A percentile compares a stretch with the other conserved stretches of the same genome.
Conservation (phyloP, 2,797 vertebrate genomes). For the Sciurus vulgaris region DNA sequence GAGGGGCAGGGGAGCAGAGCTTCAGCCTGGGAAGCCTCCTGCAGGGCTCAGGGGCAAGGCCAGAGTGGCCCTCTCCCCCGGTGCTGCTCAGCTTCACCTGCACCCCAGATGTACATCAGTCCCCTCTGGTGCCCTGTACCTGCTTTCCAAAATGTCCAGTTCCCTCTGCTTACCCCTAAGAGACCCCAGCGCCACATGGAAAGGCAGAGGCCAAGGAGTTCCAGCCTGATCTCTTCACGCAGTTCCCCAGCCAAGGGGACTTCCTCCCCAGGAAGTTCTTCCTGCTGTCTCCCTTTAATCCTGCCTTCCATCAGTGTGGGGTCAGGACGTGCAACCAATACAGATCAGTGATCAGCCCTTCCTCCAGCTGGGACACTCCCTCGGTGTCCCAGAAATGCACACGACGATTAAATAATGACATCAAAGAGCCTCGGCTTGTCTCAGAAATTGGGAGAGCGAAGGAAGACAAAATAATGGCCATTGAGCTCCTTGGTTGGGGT, state of each 20-base stretch:
- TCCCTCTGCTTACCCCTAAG: accelerated
- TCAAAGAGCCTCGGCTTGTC: accelerated
- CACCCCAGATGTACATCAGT: background rate
- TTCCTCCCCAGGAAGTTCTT: background rate
- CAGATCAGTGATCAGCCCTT: accelerated
- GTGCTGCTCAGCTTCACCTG: no score
- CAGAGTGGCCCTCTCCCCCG: accelerated
- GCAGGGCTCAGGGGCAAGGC: no score
- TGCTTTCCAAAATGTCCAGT: accelerated
- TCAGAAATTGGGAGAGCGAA: background rate
- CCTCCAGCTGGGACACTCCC: background rate
- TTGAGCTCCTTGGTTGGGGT: no score
- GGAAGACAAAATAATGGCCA: background rate
- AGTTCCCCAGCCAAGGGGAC: background rate
- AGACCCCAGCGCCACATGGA: background rate
- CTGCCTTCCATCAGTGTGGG: background rate
- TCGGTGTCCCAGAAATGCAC: accelerated
- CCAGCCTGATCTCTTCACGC: accelerated
- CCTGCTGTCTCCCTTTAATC: background rate
- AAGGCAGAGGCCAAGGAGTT: background rate
- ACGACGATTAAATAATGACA: accelerated
- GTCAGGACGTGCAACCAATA: accelerated
- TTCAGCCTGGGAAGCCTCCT: no score
- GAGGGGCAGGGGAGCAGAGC: background rate
- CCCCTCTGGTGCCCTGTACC: accelerated